Evolutionary conservation across 2,888 invertebrate genomes (phyloP).

Genomic region (Heliothis peltigera): DNA sequence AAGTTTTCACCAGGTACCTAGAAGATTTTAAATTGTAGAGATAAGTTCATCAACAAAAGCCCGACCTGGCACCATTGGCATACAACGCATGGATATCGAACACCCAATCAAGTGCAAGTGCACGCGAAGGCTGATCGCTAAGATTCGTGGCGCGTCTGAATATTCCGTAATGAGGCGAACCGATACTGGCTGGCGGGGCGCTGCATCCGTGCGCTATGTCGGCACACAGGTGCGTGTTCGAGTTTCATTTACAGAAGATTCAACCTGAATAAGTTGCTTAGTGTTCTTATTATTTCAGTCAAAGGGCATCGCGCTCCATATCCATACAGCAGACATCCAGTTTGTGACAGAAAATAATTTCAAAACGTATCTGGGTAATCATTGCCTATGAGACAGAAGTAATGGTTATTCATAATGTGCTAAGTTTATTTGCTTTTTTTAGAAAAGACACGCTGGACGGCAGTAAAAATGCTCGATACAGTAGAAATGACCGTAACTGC

Average conservation of each 20-base stretch:
- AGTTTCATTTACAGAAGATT: constrained; percentile 9
- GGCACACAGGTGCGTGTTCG: constrained; percentile 5
- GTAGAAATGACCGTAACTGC: background rate
- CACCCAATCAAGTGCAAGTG: constrained; percentile 20
- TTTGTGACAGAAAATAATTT: too few relatives aligned
- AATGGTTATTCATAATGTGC: too few relatives aligned
- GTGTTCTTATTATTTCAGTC: too few relatives aligned
- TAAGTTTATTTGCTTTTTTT: too few relatives aligned
- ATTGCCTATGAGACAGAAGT: too few relatives aligned
- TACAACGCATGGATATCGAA: constrained; percentile 25
- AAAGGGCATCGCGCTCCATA: too few relatives aligned
- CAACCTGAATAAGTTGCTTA: background rate
- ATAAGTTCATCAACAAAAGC: background rate
- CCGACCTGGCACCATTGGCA: constrained; percentile 1
- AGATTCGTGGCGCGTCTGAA: constrained; percentile 17
- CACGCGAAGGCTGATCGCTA: constrained; percentile 1
- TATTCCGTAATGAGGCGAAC: constrained; percentile 52
- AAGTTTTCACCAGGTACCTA: too few relatives aligned
- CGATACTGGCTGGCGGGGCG: constrained; percentile 38
- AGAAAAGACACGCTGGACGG: too few relatives aligned
- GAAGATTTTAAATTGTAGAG: background rate
- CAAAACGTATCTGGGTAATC: too few relatives aligned
- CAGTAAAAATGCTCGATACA: background rate
- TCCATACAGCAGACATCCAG: too few relatives aligned
- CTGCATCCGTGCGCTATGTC: constrained; percentile 28